Evolutionary conservation across 2,113 vertebrate genomes (phyloP), one percentile per base, ranked within the genome.

Genomic region (Chaenocephalus aceratus): DNA sequence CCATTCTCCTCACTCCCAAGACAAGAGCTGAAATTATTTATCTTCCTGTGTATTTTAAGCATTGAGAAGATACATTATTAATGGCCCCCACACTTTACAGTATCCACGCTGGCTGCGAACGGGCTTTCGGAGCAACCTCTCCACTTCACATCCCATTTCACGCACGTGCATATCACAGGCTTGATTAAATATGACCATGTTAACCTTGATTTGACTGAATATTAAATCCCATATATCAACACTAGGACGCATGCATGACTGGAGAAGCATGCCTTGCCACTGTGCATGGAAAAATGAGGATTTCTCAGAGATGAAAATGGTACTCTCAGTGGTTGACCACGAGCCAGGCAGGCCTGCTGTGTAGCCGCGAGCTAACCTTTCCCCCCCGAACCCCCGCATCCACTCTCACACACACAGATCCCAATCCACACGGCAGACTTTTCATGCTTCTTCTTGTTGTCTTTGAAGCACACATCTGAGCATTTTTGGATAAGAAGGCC

Each of bases 1-100:
- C 84, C 69, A 74, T 89, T 90, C 89, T 91, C 81, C 74, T 90
- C 83, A 68, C 76, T 90, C 87, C 76, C 84, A 83, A 85, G 73
- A 93, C 87, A 88, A 92, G 83, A 72, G 77, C 70, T 93, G 88
- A 90, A 94, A 93, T 93, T 87, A 94, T 94, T 94, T 92, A 94
- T 91, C 79, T 84, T 85, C 69, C 75, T 85, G 91, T 88, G 89
- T 90, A 91, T 93, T 93, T 93, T 86, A 87, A 86, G 84, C 86
- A 79, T 83, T 79, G 84, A 77, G 79, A 71, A 49, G 74, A 82
- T 92, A 58, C 74, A 94, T 89, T 91, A 92, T 94, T 92, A 84
- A 92, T 86, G 23, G 0, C 46, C 34, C 51, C 52, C 67, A 74
- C 80, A 23, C 83, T 83, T 86, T 77, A 86, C 74, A 71, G 72